A percentile compares a stretch with the other conserved stretches of the same genome.
These are phyloP conservation scores for Laodelphax striatellus DNA, from an alignment of 1,140 invertebrate species.

Conservation along the genomic window DNA sequence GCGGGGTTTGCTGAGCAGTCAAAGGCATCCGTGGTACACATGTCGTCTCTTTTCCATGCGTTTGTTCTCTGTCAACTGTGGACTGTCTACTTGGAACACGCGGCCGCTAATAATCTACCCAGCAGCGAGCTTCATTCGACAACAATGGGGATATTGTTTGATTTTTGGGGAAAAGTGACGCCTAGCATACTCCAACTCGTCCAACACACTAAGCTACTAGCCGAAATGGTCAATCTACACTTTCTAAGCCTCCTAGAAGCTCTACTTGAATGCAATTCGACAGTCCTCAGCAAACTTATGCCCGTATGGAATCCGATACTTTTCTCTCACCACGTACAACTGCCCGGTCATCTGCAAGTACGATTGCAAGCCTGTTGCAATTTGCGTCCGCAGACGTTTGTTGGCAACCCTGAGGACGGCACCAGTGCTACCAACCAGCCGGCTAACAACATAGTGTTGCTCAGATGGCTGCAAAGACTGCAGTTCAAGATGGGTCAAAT, in stretches of 20 bases:
- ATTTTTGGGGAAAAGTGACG: conserved; percentile 98
- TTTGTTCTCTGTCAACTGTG: conserved; percentile 84
- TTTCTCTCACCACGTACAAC: conserved; percentile 76
- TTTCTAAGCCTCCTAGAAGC: conserved; percentile 93
- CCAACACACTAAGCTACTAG: conserved; percentile 87
- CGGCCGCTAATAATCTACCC: conserved; percentile 51
- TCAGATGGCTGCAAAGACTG: conserved; percentile 82
- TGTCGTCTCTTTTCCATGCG: conserved; percentile 78
- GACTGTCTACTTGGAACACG: conserved; percentile 95
- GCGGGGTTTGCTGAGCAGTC: conserved; percentile 94
- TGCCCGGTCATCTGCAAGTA: conserved; percentile 80
- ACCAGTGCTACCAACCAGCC: not conserved
- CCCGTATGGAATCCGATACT: conserved; percentile 86
- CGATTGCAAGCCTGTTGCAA: conserved; percentile 82
- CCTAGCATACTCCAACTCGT: conserved; percentile 88
- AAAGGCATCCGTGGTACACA: conserved; percentile 79
- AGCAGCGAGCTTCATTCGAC: conserved; percentile 56
- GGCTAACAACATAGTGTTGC: conserved; percentile 32
- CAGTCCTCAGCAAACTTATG: conserved; percentile 74
- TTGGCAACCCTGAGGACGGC: not conserved
- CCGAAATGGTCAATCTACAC: conserved; percentile 95
- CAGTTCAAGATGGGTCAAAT: conserved; percentile 98
- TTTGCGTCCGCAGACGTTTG: conserved; percentile 40
- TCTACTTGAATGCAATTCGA: conserved; percentile 88
- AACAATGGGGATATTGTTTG: conserved; percentile 76